Base-by-base conservation (phyloP, 2,888 invertebrate genomes). In the Lasioglossum morio region DNA sequence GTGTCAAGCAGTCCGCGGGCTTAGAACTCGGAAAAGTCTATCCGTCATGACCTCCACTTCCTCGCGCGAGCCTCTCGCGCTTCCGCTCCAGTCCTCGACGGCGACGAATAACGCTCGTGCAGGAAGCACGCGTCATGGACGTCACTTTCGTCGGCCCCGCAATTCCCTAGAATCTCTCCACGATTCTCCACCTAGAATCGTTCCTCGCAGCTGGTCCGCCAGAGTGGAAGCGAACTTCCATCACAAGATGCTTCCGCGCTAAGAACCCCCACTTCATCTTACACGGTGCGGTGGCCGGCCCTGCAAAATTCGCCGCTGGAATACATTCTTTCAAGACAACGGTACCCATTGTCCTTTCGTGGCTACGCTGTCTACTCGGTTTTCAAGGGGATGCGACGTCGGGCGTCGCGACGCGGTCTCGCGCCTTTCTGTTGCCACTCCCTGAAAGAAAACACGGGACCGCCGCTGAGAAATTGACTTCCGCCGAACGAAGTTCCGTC, bases 201-300 rank as follows among this genome's bases (percentile, higher is more conserved):
- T n/a, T 57, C 57, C 48, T 48, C 86, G 86, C 91, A 91, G 88
- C 91, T 88, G 91, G 81, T 87, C 81, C 78, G 57, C 80, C 81
- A 76, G 63, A 82, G 84, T 66, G 79, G 79, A 88, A 79, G 81
- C 85, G 87, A 90, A 90, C 75, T 90, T 87, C 82, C 66, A 83
- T n/a, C 80, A 81, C 89, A 91, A 93, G 91, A 92, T 91, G 91
- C 85, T 92, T 90, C 89, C 90, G 90, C 90, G 87, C 90, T 87
- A 88, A 89, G 89, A 91, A 91, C 81, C 78, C 77, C 81, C 76
- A 75, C 63, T 79, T 69, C 74, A 81, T 85, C 74, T 84, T 87
- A 80, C 84, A 57, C 30, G 16, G 5, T 30, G 60, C 0, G 81
- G 77, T 81, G 81, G 87, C 86, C 89, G 82, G 37, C 27, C 63